Evolutionary conservation across 1,140 invertebrate species (phyloP), one percentile per base, ranked within the genome.

Genomic region (Leptinotarsa texana): DNA sequence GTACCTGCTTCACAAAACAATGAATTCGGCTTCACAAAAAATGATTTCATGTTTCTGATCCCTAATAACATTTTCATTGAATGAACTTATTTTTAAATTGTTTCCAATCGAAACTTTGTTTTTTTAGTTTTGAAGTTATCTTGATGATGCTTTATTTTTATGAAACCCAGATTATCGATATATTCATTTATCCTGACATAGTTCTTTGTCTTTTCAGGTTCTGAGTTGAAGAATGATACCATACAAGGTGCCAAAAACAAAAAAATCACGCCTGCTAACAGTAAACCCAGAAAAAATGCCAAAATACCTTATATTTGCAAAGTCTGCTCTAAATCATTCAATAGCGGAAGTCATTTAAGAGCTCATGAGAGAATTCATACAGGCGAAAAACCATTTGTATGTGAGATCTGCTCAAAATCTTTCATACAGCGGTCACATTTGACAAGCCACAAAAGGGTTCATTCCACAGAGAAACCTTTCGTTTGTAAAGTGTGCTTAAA

Each of bases 361-460:
- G 15, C 15, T 0, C 51, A 57, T 3, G n/a, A 18, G 17, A 57
- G 51, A 57, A 57, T 57, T 57, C 51, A 57, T 57, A 57, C 51
- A 57, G 51, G n/a, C 17, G 51, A 57, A n/a, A 57, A 57, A 57
- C 51, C 51, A 57, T 57, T 57, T 57, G 15, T 17, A 57, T 57
- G 51, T 18, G n/a, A 57, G 4, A 57, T 57, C 4, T 57, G 51
- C n/a, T 18, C 51, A 57, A 57, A 57, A 3, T 57, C 51, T 18
- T 57, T 57, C 51, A 57, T 15, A 15, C 51, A 18, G 4, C 15
- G 15, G 4, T 57, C 51, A 3, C 15, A 57, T 57, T 18, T 57
- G 15, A 57, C 51, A 18, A 57, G 91, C 4, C 92, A 93, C 85
- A 91, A 93, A 82, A 81, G 92, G 13, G 92, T 93, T 51, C 92